A percentile compares a stretch with the other conserved stretches of the same genome.
Evolutionary conservation across 1,140 invertebrate genomes (phyloP).

Genomic region (Drosophila neocordata): DNA sequence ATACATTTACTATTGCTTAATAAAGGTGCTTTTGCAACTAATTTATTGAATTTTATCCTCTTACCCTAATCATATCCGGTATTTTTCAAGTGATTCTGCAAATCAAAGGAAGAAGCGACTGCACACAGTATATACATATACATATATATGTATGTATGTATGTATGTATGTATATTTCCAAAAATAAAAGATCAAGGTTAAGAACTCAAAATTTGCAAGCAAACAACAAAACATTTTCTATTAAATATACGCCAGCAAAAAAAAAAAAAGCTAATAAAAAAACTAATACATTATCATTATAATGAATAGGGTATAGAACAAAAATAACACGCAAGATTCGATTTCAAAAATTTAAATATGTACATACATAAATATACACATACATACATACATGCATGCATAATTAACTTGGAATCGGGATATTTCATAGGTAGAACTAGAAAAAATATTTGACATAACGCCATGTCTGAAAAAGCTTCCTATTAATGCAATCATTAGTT

Average conservation of each 20-base stretch:
- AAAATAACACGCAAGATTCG: not conserved
- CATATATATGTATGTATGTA: constrained; percentile 22
- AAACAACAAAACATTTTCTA: constrained; percentile 39
- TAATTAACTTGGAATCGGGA: too few species aligned
- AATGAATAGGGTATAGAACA: not conserved
- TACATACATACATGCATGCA: too few species aligned
- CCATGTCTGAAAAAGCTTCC: too few species aligned
- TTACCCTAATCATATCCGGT: too few species aligned
- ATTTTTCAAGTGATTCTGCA: too few species aligned
- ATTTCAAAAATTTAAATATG: too few species aligned
- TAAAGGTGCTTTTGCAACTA: not conserved
- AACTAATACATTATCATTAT: constrained; percentile 5
- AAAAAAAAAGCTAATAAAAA: constrained; percentile 1
- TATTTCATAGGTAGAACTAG: too few species aligned
- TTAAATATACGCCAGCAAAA: not conserved
- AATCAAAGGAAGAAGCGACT: not conserved
- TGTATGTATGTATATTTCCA: constrained; percentile 18
- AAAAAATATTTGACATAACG: too few species aligned
- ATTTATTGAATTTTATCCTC: not conserved
- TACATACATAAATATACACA: too few species aligned
- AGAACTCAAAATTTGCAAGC: constrained; percentile 17
- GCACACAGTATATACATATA: not conserved
- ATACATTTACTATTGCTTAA: not conserved
- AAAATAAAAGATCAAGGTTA: constrained; percentile 59
- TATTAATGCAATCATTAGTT: too few species aligned